phyloP scores from a whole-genome alignment of 1,140 invertebrate species.

The Drosophila sproati region DNA sequence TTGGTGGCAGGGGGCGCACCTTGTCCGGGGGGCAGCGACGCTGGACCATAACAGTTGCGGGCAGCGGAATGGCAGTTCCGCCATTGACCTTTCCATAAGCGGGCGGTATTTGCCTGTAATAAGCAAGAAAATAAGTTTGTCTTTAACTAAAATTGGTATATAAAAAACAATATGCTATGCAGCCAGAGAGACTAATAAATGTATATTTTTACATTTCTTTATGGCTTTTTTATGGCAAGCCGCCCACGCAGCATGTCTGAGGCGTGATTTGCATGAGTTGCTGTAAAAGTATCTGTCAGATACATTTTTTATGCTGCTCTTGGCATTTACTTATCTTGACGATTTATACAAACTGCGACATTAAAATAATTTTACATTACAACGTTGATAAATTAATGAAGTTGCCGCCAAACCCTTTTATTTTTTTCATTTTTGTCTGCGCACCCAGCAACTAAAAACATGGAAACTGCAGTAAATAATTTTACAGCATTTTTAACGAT shows the following conservation, averaged over 20 bases:
- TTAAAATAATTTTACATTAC: conserved; percentile 40
- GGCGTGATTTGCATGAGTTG: conserved; percentile 52
- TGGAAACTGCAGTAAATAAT: conserved; percentile 52
- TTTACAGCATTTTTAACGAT: conserved; percentile 60
- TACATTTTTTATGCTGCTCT: conserved; percentile 33
- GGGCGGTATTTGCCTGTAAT: conserved; percentile 87
- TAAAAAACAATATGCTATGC: conserved; percentile 18
- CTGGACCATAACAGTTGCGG: conserved; percentile 89
- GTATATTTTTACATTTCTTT: conserved; percentile 27
- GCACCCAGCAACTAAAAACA: conserved; percentile 11
- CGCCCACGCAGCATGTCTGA: conserved; percentile 46
- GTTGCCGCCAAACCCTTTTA: conserved; percentile 58
- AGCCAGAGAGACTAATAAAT: conserved; percentile 12
- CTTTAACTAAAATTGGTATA: background rate
- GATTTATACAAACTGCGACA: conserved; percentile 38
- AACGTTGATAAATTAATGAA: conserved; percentile 71
- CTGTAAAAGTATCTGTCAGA: conserved; percentile 54
- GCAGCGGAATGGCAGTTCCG: conserved; percentile 89
- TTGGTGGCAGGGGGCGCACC: conserved; percentile 88
- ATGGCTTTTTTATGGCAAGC: conserved; percentile 43
- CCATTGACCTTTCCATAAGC: conserved; percentile 86
- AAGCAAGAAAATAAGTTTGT: conserved; percentile 11
- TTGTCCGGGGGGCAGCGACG: conserved; percentile 91
- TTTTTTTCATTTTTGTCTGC: conserved; percentile 8
- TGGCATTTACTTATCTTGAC: conserved; percentile 40